phyloP scores from a whole-genome alignment of 2,888 invertebrate species.

The Tridacna crocea region DNA sequence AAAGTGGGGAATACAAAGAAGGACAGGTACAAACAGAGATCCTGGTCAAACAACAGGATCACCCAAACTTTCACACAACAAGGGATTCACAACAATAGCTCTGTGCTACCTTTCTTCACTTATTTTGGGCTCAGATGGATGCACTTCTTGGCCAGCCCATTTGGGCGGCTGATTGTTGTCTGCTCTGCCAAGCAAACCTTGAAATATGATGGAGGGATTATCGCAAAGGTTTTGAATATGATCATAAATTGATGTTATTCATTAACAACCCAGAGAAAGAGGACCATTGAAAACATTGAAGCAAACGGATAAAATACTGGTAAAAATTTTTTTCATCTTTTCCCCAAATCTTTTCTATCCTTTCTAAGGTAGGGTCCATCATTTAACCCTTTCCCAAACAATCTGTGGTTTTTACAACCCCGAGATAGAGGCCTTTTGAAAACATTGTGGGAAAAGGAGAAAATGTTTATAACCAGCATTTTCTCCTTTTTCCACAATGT shows the following conservation, averaged over 20 bases:
- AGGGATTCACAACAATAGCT: slow-evolving; percentile 14
- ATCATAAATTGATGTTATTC: neutral
- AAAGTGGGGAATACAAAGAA: no score
- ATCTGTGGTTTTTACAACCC: neutral
- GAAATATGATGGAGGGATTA: neutral
- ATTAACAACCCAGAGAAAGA: neutral
- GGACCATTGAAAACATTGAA: neutral
- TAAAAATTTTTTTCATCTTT: neutral
- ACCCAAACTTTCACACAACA: slow-evolving; percentile 8
- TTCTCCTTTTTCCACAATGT: neutral
- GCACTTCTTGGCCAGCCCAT: slow-evolving; percentile 58
- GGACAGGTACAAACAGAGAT: no score
- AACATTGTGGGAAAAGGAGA: neutral
- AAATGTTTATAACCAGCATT: neutral
- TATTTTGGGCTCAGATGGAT: slow-evolving; percentile 61
- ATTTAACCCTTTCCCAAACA: no score
- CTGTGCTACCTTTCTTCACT: slow-evolving; percentile 59
- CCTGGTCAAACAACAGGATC: slow-evolving; percentile 4
- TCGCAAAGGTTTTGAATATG: neutral
- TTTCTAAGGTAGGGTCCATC: no score
- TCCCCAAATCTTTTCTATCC: no score
- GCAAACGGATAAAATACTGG: neutral
- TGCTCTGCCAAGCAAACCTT: slow-evolving; percentile 45
- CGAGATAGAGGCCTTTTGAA: neutral
- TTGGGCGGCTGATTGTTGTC: slow-evolving; percentile 44